phyloP scores from a whole-genome alignment of 2,797 vertebrate genomes.

The Halcyon leucocephala region DNA sequence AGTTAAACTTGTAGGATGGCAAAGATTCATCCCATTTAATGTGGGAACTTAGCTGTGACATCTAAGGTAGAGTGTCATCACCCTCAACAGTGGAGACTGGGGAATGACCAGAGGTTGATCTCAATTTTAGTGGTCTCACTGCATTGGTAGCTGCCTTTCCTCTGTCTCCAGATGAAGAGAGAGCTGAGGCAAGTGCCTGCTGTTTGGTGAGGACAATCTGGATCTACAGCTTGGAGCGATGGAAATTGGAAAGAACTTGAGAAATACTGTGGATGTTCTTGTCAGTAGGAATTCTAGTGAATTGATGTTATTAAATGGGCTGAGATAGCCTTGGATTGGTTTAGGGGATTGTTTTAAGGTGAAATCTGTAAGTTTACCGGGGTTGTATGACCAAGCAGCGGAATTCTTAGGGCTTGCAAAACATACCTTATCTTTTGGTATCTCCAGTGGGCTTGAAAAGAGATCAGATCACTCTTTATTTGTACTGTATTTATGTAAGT shows the following conservation, averaged over 20 bases:
- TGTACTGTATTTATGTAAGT: background rate
- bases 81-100: background rate
- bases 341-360: background rate
- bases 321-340: background rate
- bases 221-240: background rate
- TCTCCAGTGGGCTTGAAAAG: background rate
- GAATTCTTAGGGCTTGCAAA: background rate
- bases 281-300: background rate
- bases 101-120: background rate
- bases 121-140: background rate
- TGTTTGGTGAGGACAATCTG: background rate
- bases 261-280: background rate
- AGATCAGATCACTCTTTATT: background rate
- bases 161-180: background rate
- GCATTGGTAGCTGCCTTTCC: background rate
- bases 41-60: background rate
- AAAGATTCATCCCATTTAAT: background rate
- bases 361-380: background rate
- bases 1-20: background rate
- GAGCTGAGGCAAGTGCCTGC: background rate
- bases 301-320: background rate
- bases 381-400: background rate
- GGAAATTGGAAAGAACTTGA: background rate
- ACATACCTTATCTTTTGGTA: background rate
- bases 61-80: background rate